Conservation (phyloP, 2,797 vertebrate species). For the Gorsachius magnificus region DNA sequence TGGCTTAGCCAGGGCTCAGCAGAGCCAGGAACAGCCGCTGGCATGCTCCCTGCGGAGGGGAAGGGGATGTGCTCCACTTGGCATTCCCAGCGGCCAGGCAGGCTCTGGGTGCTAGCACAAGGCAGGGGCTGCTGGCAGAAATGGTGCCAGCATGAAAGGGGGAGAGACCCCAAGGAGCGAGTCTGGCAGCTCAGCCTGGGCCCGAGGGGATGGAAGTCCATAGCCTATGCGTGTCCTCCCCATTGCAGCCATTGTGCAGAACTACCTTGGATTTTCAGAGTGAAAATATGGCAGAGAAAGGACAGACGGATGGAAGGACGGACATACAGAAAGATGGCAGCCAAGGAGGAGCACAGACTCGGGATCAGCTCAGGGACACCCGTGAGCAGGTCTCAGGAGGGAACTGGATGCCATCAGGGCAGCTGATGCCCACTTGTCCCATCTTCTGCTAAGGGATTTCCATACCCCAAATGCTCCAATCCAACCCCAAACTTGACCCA, state of each 20-base stretch:
- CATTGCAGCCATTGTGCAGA: rapidly evolving
- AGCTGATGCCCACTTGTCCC: not conserved
- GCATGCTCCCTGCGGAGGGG: not conserved
- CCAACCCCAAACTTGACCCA: not conserved
- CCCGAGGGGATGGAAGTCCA: rapidly evolving
- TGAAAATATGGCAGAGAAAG: not conserved
- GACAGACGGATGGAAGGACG: not conserved
- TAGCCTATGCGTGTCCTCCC: not conserved
- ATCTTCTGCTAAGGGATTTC: not conserved
- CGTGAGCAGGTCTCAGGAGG: not conserved
- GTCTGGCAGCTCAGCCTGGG: not conserved
- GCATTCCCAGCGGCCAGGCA: not conserved
- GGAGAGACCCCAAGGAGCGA: not conserved
- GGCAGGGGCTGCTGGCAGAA: not conserved
- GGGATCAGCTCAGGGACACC: not conserved
- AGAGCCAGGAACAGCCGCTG: not conserved
- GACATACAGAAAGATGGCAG: not conserved
- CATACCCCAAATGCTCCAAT: not conserved
- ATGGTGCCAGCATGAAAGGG: not conserved
- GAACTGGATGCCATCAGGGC: not conserved
- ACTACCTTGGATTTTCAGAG: not conserved
- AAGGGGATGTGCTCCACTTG: not conserved
- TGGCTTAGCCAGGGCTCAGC: not conserved
- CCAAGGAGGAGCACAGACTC: not conserved
- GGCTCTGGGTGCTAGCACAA: not conserved